Evolutionary conservation across 2,888 invertebrate species (phyloP).

Genomic region (Campoletis raptor): DNA sequence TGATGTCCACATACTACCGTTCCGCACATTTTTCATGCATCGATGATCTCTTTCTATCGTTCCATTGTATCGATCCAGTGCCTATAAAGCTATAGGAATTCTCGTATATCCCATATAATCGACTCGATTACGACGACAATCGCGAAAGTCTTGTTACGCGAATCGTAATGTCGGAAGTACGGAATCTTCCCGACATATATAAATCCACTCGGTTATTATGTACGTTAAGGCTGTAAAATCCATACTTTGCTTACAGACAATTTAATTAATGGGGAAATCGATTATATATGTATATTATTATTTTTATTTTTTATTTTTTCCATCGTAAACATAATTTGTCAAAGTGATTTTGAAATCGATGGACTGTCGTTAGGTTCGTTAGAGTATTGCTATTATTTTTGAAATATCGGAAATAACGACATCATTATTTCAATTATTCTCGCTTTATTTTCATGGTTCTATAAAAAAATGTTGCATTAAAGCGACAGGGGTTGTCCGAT

Average conservation of each 20-base stretch:
- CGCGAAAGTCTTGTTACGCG: conserved; percentile 59
- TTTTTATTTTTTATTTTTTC: not conserved
- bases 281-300: no score
- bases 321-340: not conserved
- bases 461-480: no score
- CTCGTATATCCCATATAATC: conserved; percentile 43
- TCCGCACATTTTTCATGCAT: conserved; percentile 59
- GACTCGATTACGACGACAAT: conserved; percentile 58
- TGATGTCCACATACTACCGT: conserved; percentile 44
- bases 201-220: conserved; percentile 45
- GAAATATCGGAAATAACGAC: not conserved
- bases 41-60: conserved; percentile 44
- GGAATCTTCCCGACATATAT: not conserved
- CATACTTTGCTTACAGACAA: not conserved
- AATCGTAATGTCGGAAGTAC: conserved; percentile 57
- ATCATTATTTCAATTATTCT: not conserved
- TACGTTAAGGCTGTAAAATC: not conserved
- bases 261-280: not conserved
- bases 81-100: not conserved
- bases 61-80: conserved; percentile 37
- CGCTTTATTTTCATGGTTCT: not conserved
- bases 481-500: no score
- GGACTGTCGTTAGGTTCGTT: not conserved
- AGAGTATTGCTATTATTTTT: not conserved
- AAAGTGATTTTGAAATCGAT: not conserved